Evolutionary conservation across 2,797 vertebrate species (phyloP), one percentile per base, ranked within the genome.

Genomic region (Typhlichthys eigenmanni): DNA sequence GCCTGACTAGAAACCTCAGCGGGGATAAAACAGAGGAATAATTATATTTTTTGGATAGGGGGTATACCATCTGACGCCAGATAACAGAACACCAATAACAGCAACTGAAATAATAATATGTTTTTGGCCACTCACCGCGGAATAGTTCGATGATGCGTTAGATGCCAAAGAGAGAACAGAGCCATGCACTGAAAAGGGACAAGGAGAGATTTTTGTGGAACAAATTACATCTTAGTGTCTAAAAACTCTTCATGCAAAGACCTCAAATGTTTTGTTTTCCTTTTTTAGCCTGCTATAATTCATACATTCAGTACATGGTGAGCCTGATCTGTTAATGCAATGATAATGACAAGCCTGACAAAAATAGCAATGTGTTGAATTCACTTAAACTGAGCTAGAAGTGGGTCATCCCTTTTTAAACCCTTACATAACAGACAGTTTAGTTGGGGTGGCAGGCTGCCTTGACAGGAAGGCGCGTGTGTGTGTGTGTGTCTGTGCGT

Each of bases 111-210:
- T n/a, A 13, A 59, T 4, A 59, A 59, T 4, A 59, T 9, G 17
- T 8, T 6, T 29, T n/a, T 24, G 29, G 59, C 2, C 56, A 93
- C 98, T 98, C 92, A 98, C 97, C 60, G 95, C 93, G 67, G 97
- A 99, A 88, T 98, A 96, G 74, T 94, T 98, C 69, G 98, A 99
- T 52, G 98, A 99, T 0, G 96, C 95, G 2, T 96, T 98, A 72
- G 98, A 99, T 13, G 95, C 96, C 93, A 99, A 81, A 70, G 98
- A 99, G 72, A 99, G 91, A 62, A 97, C 96, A 0, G 98, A 98
- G 82, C 97, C 98, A 0, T 99, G 96, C 66, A 98, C 97, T 99
- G 92, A 65, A 63, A 79, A 84, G 79, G 24, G 65, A 61, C 11
- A 58, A 63, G 11, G 6, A 29, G 56, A 61, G 16, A 46, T 43